Base-by-base conservation (phyloP, 1,140 invertebrate genomes). In the Pseudomyrmex pallidus region DNA sequence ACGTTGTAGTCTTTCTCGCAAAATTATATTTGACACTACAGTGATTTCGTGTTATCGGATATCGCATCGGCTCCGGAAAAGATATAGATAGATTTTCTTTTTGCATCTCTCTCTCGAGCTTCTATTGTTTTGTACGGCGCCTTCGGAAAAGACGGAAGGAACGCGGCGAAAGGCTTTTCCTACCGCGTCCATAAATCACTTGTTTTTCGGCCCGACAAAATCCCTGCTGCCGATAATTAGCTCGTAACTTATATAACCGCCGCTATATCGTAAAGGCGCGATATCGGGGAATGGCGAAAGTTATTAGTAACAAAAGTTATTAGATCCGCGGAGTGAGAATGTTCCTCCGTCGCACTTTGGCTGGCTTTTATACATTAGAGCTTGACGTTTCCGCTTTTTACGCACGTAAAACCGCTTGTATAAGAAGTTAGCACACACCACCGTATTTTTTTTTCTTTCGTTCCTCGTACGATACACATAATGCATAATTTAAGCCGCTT, bases 231-330 rank as follows among this genome's bases (percentile, higher is more conserved):
- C 76, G 67, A 80, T 80, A 80, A 80, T 80, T 80, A 80, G 76
- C 76, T 80, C 76, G 76, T 80, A 80, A 80, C 66, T 80, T 80
- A 80, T 80, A 80, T 72, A 80, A 59, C 76, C 66, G 64, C 35
- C 44, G 76, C 66, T 61, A 80, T 80, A 72, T 80, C 66, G 54
- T 72, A 80, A 80, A 59, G 66, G 54, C 20, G 54, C 20, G 35
- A 35, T 46, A 80, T 80, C 76, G 70, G 54, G 70, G 54, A 78
- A 67, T 78, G 20, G 54, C 63, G 76, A 59, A 56, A 54, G 76
- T 80, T 80, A 80, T 80, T 80, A 80, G 76, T 61, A 80, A 80
- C 52, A 70, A 80, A 35, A 70, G 66, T 80, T 72, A 70, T 70
- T 70, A 70, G 66, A 72, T 59, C 59, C n/a, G 54, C 76, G 46